Percentiles rank a stretch among this genome's conserved stretches.
Evolutionary conservation across 2,113 vertebrate genomes (phyloP).

Genomic region (Rhinogobius similis): DNA sequence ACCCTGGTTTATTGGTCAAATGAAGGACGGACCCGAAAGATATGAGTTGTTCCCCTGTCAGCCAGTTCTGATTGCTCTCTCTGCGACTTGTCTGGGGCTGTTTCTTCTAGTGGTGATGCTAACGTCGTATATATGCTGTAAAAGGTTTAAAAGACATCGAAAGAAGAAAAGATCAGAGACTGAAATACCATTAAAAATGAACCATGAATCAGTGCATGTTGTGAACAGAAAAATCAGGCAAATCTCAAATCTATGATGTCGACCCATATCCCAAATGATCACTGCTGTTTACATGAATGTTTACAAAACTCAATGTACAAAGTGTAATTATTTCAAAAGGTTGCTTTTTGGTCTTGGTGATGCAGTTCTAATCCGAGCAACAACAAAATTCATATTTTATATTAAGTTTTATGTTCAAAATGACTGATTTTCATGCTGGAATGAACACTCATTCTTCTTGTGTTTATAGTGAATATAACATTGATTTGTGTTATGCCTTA

Average conservation of each 20-base stretch:
- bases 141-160: conserved; percentile 82
- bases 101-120: conserved; percentile 85
- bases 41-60: conserved; percentile 83
- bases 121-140: conserved; percentile 89
- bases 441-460: neutral
- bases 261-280: conserved; percentile 18
- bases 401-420: neutral
- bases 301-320: conserved; percentile 62
- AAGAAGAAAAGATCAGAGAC: conserved; percentile 84
- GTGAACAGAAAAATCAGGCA: conserved; percentile 87
- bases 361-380: conserved; percentile 12
- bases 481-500: neutral
- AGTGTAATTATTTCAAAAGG: conserved; percentile 33
- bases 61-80: conserved; percentile 86
- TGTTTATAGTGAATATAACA: neutral
- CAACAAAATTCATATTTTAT: neutral
- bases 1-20: conserved; percentile 82
- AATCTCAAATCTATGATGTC: conserved; percentile 90
- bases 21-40: conserved; percentile 82
- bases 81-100: conserved; percentile 85
- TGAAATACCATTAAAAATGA: conserved; percentile 91
- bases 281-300: conserved; percentile 73
- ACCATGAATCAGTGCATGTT: conserved; percentile 79
- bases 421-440: neutral
- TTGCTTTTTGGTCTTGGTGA: conserved; percentile 35